Evolutionary conservation across 1,140 invertebrate species (phyloP), one percentile per base, ranked within the genome.

Genomic region (Tribolium castaneum): DNA sequence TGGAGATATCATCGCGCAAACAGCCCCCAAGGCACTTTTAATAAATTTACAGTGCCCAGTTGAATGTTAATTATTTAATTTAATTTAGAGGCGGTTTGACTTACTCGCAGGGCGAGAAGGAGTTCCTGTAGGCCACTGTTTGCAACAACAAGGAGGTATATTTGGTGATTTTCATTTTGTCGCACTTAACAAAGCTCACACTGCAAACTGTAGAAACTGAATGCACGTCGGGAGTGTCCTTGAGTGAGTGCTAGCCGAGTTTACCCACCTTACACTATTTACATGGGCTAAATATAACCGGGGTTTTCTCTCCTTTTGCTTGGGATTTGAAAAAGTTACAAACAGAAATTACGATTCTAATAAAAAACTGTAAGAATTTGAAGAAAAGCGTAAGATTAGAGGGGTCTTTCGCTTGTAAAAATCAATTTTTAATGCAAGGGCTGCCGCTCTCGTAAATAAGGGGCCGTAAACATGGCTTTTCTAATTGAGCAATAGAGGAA

Each of bases 161-260:
- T 22, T 82, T 80, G 10, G 84, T 85, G 72, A 85, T 85, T 82
- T 84, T 85, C 84, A 85, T 85, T 66, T 84, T 81, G 16, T 19
- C 1, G 16, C 16, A 19, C 16, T 19, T 1, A 19, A 19, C 16
- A 19, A 19, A 19, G 16, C 2, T 19, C 16, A 19, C 13, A 76
- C 30, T 66, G 12, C 45, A 49, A 62, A 49, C 77, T 52, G 52
- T 52, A 49, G 34, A 56, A 76, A 75, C 39, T 35, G 34, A 59
- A 71, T 51, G 74, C 70, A 73, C 76, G 70, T 30, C 50, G 22
- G n/a, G 34, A 52, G 6, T 51, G 70, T 52, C 77, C 78, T 80
- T 77, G 78, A 52, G 70, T 9, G 34, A 56, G 39, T 54, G 74
- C 62, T 56, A 73, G 35, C 54, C 9, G 75, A 80, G 78, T 80